These are phyloP conservation scores for Abrostola triplasia DNA, from an alignment of 2,888 invertebrate genomes.

Conservation along the genomic window DNA sequence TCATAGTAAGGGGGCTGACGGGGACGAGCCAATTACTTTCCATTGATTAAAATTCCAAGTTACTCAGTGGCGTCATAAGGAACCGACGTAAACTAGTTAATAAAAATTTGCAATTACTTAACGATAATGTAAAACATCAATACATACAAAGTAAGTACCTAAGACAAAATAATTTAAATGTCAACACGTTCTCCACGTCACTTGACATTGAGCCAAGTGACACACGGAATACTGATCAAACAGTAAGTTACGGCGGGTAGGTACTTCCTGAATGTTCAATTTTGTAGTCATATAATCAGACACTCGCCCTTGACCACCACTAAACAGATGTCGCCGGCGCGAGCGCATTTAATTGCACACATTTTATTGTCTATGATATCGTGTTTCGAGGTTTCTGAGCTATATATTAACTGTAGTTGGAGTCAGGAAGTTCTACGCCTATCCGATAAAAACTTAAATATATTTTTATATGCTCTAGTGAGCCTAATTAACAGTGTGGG, in stretches of 20 bases:
- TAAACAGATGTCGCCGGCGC: conserved; percentile 10
- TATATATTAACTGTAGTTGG: background rate
- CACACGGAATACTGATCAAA: conserved; percentile 19
- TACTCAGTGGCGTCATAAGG: no score
- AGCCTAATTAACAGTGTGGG: no score
- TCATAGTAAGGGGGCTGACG: no score
- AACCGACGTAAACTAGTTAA: no score
- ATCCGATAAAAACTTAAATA: no score
- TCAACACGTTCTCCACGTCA: conserved; percentile 26
- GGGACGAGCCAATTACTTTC: no score
- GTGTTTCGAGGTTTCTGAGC: no score
- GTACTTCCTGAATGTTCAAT: conserved; percentile 48
- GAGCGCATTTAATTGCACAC: conserved; percentile 7
- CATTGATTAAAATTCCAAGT: no score
- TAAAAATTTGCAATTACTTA: background rate
- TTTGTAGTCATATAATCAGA: conserved; percentile 22
- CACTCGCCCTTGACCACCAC: conserved; percentile 36
- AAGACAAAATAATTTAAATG: conserved; percentile 3
- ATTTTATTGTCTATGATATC: background rate
- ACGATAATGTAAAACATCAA: background rate
- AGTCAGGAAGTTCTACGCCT: no score
- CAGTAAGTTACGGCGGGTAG: conserved; percentile 4
- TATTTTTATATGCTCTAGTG: no score
- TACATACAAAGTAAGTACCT: background rate
- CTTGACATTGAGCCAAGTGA: conserved; percentile 39